Conservation (phyloP, 1,140 invertebrate species). For the Orius insidiosus region DNA sequence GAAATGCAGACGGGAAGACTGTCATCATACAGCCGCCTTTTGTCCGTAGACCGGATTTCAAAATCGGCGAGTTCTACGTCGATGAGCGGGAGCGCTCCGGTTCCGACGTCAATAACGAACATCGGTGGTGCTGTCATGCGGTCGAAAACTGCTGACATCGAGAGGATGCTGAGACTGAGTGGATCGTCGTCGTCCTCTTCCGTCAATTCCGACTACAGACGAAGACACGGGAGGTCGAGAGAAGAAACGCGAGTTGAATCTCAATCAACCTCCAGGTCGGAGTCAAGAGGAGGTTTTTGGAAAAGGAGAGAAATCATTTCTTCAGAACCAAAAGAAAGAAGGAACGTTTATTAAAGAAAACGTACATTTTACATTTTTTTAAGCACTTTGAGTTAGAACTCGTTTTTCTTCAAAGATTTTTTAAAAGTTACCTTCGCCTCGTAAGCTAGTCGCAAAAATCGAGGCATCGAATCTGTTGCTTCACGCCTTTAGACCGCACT, state of each 20-base stretch:
- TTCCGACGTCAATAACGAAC: conserved; percentile 37
- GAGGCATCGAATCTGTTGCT: too few relatives aligned
- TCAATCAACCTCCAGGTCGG: too few relatives aligned
- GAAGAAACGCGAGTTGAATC: too few relatives aligned
- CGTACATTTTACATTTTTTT: too few relatives aligned
- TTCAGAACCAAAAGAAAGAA: conserved; percentile 37
- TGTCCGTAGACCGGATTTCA: conserved; percentile 11
- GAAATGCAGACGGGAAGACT: too few relatives aligned
- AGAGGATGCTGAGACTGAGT: conserved; percentile 33
- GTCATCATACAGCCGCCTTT: background rate
- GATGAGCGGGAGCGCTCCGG: conserved; percentile 6
- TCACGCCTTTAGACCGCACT: too few relatives aligned
- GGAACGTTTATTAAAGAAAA: too few relatives aligned
- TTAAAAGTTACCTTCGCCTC: too few relatives aligned
- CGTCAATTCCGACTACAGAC: conserved; percentile 14
- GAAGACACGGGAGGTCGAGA: too few relatives aligned
- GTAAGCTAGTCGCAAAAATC: too few relatives aligned
- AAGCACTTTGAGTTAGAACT: too few relatives aligned
- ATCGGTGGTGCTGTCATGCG: conserved; percentile 45
- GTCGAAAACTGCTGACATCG: conserved; percentile 48
- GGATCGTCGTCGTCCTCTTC: conserved; percentile 9
- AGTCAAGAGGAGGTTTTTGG: conserved; percentile 32
- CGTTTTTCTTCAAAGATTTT: too few relatives aligned
- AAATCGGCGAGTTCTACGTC: conserved; percentile 18
- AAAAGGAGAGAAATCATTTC: conserved; percentile 65